Evolutionary conservation across 2,113 vertebrate genomes (phyloP).

Genomic region (Clarias batrachus): DNA sequence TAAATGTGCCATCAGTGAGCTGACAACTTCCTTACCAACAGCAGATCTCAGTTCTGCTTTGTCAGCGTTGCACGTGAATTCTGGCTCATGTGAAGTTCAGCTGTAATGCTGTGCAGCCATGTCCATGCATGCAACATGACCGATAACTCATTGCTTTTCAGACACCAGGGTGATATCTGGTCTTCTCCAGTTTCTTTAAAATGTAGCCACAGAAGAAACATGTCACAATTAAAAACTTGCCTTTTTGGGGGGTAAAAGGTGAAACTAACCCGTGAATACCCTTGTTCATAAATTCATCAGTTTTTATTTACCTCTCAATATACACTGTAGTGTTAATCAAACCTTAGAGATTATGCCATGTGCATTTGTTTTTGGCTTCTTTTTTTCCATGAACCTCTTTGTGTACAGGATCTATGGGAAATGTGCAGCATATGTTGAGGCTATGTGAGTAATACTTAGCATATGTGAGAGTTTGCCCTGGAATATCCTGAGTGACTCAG

Average conservation of each 20-base stretch:
- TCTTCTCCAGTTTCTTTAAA: not conserved
- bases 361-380: not conserved
- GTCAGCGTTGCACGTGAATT: not conserved
- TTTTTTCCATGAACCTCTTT: not conserved
- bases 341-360: not conserved
- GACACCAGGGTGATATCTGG: not conserved
- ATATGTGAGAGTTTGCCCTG: not conserved
- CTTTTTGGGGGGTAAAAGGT: not conserved
- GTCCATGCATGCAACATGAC: not conserved
- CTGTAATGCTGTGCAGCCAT: not conserved
- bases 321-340: not conserved
- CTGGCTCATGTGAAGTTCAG: not conserved
- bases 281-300: not conserved
- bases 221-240: not conserved
- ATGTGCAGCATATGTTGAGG: not conserved
- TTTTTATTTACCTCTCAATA: not conserved
- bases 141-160: not conserved
- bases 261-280: not conserved
- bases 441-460: constrained; percentile 9
- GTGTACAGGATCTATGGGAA: not conserved
- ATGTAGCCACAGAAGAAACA: not conserved
- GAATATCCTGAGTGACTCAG: not conserved
- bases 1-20: not conserved
- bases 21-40: not conserved
- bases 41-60: not conserved